These are phyloP conservation scores for Eupithecia inturbata DNA, from an alignment of 2,888 invertebrate species.

Conservation along the genomic window DNA sequence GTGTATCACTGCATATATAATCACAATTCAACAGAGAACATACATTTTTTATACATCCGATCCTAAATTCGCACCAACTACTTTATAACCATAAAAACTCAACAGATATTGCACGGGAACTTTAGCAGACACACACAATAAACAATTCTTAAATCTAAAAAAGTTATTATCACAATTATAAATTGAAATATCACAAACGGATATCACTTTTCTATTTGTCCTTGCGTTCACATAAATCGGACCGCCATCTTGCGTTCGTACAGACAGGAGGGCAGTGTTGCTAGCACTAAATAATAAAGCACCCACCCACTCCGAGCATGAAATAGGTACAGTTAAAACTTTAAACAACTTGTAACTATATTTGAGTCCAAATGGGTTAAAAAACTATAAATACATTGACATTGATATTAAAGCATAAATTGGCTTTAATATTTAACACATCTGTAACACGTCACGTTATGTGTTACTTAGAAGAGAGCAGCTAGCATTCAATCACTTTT, in stretches of 20 bases:
- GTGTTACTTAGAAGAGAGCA: too few species aligned
- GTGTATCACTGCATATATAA: constrained; percentile 81
- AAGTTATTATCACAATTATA: constrained; percentile 75
- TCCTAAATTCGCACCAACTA: constrained; percentile 76
- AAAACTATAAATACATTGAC: too few species aligned
- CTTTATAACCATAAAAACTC: constrained; percentile 74
- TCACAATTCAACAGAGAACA: constrained; percentile 82
- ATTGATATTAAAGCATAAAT: too few species aligned
- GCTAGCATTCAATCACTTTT: too few species aligned
- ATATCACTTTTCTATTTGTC: constrained; percentile 79
- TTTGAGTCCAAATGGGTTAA: too few species aligned
- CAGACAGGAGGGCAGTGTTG: constrained; percentile 65
- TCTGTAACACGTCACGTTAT: too few species aligned
- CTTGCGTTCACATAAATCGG: constrained; percentile 82
- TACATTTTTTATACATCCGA: constrained; percentile 77
- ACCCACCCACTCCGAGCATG: constrained; percentile 19
- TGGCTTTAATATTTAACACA: too few species aligned
- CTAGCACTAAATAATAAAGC: constrained; percentile 49
- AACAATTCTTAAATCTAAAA: constrained; percentile 64
- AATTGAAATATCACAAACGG: constrained; percentile 73
- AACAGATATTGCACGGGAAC: constrained; percentile 77
- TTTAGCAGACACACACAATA: constrained; percentile 68
- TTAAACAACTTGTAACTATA: too few species aligned
- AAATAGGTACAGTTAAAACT: too few species aligned
- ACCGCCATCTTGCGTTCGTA: constrained; percentile 82